phyloP scores from a whole-genome alignment of 2,888 invertebrate genomes.

The Pristionchus arcanus region DNA sequence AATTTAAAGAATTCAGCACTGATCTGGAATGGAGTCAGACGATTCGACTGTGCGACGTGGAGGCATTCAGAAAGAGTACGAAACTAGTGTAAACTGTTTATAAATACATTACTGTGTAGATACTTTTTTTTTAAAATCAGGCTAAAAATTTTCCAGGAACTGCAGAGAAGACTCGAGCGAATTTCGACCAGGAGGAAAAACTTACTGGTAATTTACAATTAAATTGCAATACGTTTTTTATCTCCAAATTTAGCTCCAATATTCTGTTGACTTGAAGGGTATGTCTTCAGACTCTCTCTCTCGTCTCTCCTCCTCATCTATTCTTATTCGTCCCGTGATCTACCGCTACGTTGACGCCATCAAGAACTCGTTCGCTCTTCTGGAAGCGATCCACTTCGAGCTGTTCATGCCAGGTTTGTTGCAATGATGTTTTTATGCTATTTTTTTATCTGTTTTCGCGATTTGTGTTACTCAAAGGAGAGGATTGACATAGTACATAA shows the following conservation, averaged over 20 bases:
- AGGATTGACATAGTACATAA: neutral
- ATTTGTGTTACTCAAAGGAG: no score
- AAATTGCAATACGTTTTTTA: neutral
- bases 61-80: constrained; percentile 7
- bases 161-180: neutral
- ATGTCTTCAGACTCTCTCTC: no score
- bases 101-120: no score
- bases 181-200: neutral
- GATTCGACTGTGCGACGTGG: constrained; percentile 37
- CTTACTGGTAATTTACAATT: neutral
- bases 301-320: neutral
- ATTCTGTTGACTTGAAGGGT: no score
- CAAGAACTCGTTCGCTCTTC: neutral
- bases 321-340: neutral
- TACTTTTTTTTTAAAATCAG: no score
- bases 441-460: no score
- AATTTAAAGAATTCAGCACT: no score
- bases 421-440: neutral
- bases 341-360: constrained; percentile 4
- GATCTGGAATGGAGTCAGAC: neutral
- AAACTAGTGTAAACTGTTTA: neutral
- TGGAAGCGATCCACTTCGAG: constrained; percentile 18
- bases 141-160: no score
- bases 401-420: constrained; percentile 21
- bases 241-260: neutral